Percentiles rank a stretch among this genome's conserved stretches.
phyloP scores from a whole-genome alignment of 1,140 invertebrate species.

The Maniola jurtina region DNA sequence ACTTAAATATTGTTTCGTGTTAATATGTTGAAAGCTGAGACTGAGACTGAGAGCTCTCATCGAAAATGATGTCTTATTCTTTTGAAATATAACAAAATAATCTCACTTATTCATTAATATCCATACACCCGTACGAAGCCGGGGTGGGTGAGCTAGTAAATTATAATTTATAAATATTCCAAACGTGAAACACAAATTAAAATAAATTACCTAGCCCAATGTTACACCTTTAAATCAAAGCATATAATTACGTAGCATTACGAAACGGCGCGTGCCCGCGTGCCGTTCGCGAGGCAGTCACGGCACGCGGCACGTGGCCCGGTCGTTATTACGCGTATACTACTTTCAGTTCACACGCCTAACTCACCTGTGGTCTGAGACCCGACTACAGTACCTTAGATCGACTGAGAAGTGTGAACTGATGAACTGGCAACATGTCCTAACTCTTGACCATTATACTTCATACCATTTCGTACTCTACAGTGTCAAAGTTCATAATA shows the following conservation, averaged over 20 bases:
- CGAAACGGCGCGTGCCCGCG: slow-evolving; percentile 13
- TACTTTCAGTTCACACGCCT: slow-evolving; percentile 21
- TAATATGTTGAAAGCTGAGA: too few relatives aligned
- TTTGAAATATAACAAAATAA: too few relatives aligned
- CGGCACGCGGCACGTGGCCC: slow-evolving; percentile 20
- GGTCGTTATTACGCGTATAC: slow-evolving; percentile 17
- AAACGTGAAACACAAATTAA: slow-evolving; percentile 21
- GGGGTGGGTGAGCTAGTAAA: not conserved
- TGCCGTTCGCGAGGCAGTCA: slow-evolving; percentile 19
- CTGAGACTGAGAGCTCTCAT: too few relatives aligned
- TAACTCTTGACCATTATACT: too few relatives aligned
- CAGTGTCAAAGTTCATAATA: too few relatives aligned
- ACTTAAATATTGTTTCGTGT: too few relatives aligned
- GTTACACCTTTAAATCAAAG: slow-evolving; percentile 22
- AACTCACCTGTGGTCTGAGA: slow-evolving; percentile 22
- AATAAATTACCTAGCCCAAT: slow-evolving; percentile 23
- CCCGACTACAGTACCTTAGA: not conserved
- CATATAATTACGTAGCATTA: slow-evolving; percentile 30
- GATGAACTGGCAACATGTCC: too few relatives aligned
- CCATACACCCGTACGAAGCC: not conserved
- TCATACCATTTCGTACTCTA: too few relatives aligned
- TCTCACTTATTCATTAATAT: too few relatives aligned
- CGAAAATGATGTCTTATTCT: too few relatives aligned
- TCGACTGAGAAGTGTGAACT: too few relatives aligned
- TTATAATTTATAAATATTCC: not conserved